phyloP scores from a whole-genome alignment of 1,140 invertebrate species.

The Hyphantria cunea region DNA sequence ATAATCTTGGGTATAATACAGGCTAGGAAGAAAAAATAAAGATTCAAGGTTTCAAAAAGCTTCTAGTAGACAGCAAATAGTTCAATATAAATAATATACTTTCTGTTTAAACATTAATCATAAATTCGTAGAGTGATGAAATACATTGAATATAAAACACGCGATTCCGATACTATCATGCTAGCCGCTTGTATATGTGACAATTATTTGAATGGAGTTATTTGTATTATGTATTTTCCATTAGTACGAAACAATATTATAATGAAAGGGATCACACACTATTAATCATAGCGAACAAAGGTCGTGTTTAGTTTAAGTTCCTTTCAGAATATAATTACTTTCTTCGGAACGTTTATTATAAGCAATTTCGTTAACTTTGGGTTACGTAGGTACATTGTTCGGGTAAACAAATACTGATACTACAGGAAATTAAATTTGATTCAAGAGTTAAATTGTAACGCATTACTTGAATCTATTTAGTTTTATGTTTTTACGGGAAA shows the following conservation, averaged over 20 bases:
- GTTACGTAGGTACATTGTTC: slow-evolving; percentile 15
- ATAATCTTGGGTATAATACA: too few relatives aligned
- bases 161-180: slow-evolving; percentile 9
- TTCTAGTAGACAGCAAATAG: not conserved
- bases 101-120: too few relatives aligned
- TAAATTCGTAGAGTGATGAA: too few relatives aligned
- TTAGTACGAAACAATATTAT: slow-evolving; percentile 34
- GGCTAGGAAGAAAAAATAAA: too few relatives aligned
- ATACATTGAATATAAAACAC: not conserved
- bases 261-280: slow-evolving; percentile 35
- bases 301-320: slow-evolving; percentile 33
- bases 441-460: slow-evolving; percentile 6
- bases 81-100: too few relatives aligned
- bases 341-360: slow-evolving; percentile 25
- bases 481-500: not conserved
- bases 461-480: not conserved
- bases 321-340: slow-evolving; percentile 30
- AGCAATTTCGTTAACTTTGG: slow-evolving; percentile 22
- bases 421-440: slow-evolving; percentile 28
- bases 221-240: slow-evolving; percentile 37
- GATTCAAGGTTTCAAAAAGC: too few relatives aligned
- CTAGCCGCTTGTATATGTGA: slow-evolving; percentile 15
- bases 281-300: slow-evolving; percentile 43
- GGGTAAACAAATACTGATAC: slow-evolving; percentile 16
- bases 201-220: slow-evolving; percentile 27